A percentile compares a stretch with the other conserved stretches of the same genome.
Conservation (phyloP, 2,888 invertebrate species). For the Xestia ashworthii region DNA sequence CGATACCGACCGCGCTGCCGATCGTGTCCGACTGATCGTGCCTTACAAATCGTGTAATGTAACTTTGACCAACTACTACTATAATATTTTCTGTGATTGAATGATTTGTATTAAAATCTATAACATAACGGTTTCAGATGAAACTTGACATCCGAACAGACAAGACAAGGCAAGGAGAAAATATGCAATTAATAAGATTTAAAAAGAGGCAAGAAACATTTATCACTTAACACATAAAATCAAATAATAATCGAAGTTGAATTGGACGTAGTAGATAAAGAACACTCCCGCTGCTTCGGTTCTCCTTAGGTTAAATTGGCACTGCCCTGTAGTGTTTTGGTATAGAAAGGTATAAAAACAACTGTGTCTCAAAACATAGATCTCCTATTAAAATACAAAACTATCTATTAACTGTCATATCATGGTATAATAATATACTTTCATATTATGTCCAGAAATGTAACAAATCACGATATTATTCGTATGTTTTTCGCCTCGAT, state of each 20-base stretch:
- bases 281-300: too few relatives aligned
- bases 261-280: not conserved
- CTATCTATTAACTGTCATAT: too few relatives aligned
- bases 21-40: too few relatives aligned
- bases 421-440: too few relatives aligned
- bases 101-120: not conserved
- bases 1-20: too few relatives aligned
- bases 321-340: not conserved
- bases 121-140: not conserved
- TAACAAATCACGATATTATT: slow-evolving; percentile 7
- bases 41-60: too few relatives aligned
- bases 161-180: not conserved
- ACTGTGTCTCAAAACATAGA: not conserved
- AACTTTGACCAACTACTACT: not conserved
- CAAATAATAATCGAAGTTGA: not conserved
- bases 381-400: not conserved
- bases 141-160: not conserved
- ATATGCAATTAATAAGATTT: not conserved
- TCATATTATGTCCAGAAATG: too few relatives aligned
- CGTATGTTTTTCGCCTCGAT: slow-evolving; percentile 67
- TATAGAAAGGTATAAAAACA: not conserved
- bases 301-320: not conserved
- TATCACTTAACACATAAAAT: not conserved
- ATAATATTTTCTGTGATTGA: not conserved
- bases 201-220: not conserved